Evolutionary conservation across 2,888 invertebrate genomes (phyloP).

Genomic region (Macrosiphum euphorbiae): DNA sequence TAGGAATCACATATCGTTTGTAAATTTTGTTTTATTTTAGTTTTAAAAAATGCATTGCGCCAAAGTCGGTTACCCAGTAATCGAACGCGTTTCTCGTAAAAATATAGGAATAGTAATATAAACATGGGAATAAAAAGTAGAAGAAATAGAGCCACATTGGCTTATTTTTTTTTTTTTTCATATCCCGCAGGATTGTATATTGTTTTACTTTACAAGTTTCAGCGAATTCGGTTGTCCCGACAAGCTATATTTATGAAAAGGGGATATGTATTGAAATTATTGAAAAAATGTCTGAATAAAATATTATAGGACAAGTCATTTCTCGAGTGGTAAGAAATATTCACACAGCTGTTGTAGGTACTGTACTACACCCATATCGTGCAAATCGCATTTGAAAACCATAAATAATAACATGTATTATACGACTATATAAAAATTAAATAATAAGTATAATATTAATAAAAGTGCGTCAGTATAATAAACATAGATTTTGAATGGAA

Average conservation of each 20-base stretch:
- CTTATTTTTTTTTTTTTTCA: conserved; percentile 12
- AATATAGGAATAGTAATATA: neutral
- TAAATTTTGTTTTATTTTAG: neutral
- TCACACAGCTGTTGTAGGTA: neutral
- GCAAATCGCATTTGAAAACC: neutral
- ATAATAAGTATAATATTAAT: neutral
- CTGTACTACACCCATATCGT: neutral
- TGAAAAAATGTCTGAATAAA: conserved; percentile 15
- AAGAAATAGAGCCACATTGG: conserved; percentile 5
- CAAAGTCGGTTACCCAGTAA: neutral
- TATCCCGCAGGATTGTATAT: neutral
- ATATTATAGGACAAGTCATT: conserved; percentile 11
- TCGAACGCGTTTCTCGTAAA: neutral
- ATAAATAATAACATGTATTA: neutral
- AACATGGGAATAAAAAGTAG: neutral
- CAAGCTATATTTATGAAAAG: neutral
- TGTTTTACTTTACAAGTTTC: conserved; percentile 31
- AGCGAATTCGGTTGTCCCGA: neutral
- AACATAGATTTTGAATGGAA: neutral
- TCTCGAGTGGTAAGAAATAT: neutral
- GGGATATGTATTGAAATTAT: neutral
- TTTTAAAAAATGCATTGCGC: neutral
- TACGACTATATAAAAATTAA: neutral
- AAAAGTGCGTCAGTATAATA: neutral
- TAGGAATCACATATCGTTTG: neutral